Conservation (phyloP, 2,888 invertebrate genomes). For the Acanthopleura granulata region DNA sequence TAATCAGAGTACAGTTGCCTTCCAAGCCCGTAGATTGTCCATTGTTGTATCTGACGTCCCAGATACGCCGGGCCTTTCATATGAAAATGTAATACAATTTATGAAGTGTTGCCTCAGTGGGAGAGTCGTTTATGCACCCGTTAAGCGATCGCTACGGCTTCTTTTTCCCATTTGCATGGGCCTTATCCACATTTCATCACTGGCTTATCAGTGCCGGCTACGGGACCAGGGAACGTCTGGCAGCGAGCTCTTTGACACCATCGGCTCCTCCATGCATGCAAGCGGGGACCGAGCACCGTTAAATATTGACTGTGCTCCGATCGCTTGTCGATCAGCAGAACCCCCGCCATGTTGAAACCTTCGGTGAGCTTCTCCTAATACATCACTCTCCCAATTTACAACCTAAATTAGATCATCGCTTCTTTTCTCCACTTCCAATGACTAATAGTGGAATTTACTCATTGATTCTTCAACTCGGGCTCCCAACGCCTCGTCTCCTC, state of each 20-base stretch:
- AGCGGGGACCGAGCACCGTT: background rate
- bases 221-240: conserved; percentile 8
- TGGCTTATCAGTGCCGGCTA: conserved; percentile 5
- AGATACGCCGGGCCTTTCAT: conserved; percentile 7
- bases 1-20: conserved; percentile 9
- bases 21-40: conserved; percentile 6
- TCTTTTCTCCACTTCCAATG: conserved; percentile 6
- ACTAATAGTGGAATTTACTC: conserved; percentile 19
- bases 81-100: conserved; percentile 20
- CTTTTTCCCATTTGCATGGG: conserved; percentile 10
- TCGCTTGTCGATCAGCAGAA: conserved; percentile 11
- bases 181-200: conserved; percentile 17
- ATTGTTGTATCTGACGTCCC: background rate
- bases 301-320: conserved; percentile 10
- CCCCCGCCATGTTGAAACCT: background rate
- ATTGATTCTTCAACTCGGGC: conserved; percentile 1
- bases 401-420: conserved; percentile 21
- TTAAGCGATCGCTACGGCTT: conserved; percentile 10
- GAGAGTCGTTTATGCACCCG: conserved; percentile 14
- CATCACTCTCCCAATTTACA: conserved; percentile 14
- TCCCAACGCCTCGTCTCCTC: no score
- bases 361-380: conserved; percentile 4
- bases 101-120: conserved; percentile 1
- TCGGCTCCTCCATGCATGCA: background rate
- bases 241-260: conserved; percentile 1